These are phyloP conservation scores for Suncus etruscus DNA, from an alignment of 2,113 vertebrate species.

Conservation along the genomic window DNA sequence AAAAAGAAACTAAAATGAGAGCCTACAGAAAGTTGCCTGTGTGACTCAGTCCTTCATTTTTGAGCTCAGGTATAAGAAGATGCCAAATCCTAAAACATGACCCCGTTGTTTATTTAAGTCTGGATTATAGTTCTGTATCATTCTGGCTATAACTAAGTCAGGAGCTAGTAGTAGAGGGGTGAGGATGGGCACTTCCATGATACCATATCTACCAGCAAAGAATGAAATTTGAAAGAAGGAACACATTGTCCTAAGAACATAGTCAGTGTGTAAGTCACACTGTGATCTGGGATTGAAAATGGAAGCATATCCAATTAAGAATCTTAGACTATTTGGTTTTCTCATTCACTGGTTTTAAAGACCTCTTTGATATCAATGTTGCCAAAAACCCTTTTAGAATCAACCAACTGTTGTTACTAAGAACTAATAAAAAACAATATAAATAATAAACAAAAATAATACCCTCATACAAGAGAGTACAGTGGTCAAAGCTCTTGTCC, in stretches of 20 bases:
- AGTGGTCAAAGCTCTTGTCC: too few relatives aligned
- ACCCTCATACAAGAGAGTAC: neutral
- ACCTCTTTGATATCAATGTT: neutral
- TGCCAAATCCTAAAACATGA: neutral
- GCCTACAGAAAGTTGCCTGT: neutral
- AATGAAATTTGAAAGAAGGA: conserved; percentile 9
- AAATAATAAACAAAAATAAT: neutral
- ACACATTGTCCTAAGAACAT: neutral
- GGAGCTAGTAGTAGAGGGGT: too few relatives aligned
- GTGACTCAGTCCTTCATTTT: neutral
- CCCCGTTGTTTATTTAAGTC: neutral
- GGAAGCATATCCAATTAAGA: neutral
- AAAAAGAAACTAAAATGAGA: neutral
- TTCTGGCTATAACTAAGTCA: neutral
- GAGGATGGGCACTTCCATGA: neutral
- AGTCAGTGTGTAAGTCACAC: neutral
- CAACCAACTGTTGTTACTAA: conserved; percentile 26
- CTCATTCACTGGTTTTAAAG: conserved; percentile 38
- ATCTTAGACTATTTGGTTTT: neutral
- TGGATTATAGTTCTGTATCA: neutral
- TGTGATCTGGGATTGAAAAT: neutral
- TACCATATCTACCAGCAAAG: neutral
- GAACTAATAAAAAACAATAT: neutral
- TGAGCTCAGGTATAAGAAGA: neutral
- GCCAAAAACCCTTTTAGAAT: conserved; percentile 9